These are phyloP conservation scores for Eretmocerus hayati DNA, from an alignment of 2,888 invertebrate genomes.

Conservation along the genomic window DNA sequence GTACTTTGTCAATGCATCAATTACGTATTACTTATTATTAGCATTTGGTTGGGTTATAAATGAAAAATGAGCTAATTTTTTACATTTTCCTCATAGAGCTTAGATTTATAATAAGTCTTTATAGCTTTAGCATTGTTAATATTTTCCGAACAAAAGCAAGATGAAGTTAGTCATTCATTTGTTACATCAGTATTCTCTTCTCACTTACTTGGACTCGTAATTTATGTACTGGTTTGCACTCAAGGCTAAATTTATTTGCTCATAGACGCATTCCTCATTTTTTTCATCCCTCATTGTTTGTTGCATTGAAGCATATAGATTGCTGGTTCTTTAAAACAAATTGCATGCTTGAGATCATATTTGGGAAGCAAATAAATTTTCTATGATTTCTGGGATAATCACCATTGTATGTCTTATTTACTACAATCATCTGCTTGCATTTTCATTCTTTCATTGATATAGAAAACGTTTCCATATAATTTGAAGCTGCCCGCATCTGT, in stretches of 20 bases:
- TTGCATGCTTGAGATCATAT: slow-evolving; percentile 8
- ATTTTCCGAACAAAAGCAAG: slow-evolving; percentile 2
- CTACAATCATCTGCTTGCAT: too few species aligned
- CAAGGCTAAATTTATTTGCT: slow-evolving; percentile 7
- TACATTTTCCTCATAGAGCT: slow-evolving; percentile 37
- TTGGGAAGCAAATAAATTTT: slow-evolving; percentile 13
- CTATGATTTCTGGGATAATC: slow-evolving; percentile 10
- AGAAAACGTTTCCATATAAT: not conserved
- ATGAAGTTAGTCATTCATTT: slow-evolving; percentile 23
- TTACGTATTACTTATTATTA: too few species aligned
- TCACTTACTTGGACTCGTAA: slow-evolving; percentile 22
- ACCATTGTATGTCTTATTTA: slow-evolving; percentile 13
- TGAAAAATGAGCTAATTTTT: slow-evolving; percentile 45
- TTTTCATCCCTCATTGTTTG: slow-evolving; percentile 4
- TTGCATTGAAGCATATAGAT: not conserved
- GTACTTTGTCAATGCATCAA: too few species aligned
- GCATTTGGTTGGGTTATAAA: slow-evolving; percentile 42
- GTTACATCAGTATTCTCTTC: slow-evolving; percentile 18
- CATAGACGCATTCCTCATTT: slow-evolving; percentile 3
- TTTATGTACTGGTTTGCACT: slow-evolving; percentile 1
- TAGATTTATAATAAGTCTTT: slow-evolving; percentile 17
- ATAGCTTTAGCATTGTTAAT: slow-evolving; percentile 2
- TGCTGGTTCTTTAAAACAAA: too few species aligned
- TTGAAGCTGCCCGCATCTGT: too few species aligned
- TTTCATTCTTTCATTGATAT: not conserved